These are phyloP conservation scores for Amblyjoppa proteus DNA, from an alignment of 2,888 invertebrate species.

Conservation along the genomic window DNA sequence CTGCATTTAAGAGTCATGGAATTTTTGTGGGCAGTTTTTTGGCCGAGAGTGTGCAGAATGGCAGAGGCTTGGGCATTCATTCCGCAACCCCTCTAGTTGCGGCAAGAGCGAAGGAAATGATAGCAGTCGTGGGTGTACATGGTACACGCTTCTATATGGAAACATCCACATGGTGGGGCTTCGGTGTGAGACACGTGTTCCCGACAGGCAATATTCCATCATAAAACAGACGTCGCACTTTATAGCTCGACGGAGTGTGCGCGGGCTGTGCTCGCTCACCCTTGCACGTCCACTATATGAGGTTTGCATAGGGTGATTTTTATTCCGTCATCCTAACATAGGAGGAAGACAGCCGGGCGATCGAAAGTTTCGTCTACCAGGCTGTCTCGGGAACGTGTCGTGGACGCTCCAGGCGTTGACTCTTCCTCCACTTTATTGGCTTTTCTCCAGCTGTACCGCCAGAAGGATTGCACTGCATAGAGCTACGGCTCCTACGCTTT, in stretches of 20 bases:
- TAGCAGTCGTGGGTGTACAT: conserved; percentile 18
- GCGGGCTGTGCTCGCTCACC: conserved; percentile 31
- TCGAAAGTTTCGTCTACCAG: conserved; percentile 34
- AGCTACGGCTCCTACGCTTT: neutral
- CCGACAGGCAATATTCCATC: conserved; percentile 72
- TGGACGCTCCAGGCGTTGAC: conserved; percentile 41
- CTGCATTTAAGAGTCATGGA: conserved; percentile 11
- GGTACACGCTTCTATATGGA: neutral
- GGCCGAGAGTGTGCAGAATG: conserved; percentile 32
- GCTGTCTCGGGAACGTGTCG: conserved; percentile 36
- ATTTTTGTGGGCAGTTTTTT: conserved; percentile 28
- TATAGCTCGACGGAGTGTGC: conserved; percentile 55
- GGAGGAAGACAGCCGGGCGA: conserved; percentile 20
- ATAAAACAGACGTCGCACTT: conserved; percentile 71
- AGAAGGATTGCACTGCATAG: neutral
- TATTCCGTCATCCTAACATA: conserved; percentile 54
- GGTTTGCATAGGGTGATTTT: conserved; percentile 66
- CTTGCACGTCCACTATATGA: conserved; percentile 44
- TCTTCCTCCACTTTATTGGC: conserved; percentile 36
- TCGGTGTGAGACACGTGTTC: conserved; percentile 68
- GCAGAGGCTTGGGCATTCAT: conserved; percentile 39
- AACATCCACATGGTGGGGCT: conserved; percentile 27
- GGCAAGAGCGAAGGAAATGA: conserved; percentile 39
- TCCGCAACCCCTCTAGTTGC: conserved; percentile 33
- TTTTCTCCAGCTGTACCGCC: conserved; percentile 17